A percentile compares a stretch with the other conserved stretches of the same genome.
These are phyloP conservation scores for Eucriotettix oculatus DNA, from an alignment of 2,888 invertebrate genomes.

Conservation along the genomic window DNA sequence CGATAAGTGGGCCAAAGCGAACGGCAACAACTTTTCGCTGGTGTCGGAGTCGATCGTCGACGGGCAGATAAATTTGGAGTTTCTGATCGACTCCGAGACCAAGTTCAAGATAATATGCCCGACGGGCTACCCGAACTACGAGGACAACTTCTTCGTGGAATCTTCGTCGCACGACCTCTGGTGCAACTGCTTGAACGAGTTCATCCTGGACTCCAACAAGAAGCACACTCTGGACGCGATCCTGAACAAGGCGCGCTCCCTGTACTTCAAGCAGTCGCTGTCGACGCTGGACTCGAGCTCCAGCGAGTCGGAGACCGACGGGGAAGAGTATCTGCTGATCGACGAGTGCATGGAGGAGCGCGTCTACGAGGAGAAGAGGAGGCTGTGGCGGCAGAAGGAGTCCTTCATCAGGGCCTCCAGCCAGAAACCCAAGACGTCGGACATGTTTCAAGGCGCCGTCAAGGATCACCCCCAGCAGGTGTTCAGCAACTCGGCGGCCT, in stretches of 20 bases:
- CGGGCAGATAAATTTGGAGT: conserved; percentile 10
- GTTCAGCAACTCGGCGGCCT: conserved; percentile 22
- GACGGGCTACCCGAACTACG: conserved; percentile 12
- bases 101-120: conserved; percentile 10
- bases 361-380: conserved; percentile 11
- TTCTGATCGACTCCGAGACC: conserved; percentile 8
- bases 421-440: conserved; percentile 13
- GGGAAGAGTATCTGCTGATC: conserved; percentile 7
- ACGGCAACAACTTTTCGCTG: background rate
- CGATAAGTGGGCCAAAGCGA: conserved; percentile 1
- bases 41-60: conserved; percentile 8
- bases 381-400: conserved; percentile 14
- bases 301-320: conserved; percentile 7
- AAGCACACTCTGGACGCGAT: conserved; percentile 8
- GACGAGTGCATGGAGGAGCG: conserved; percentile 9
- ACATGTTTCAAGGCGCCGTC: conserved; percentile 10
- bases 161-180: conserved; percentile 12
- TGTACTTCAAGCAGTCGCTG: conserved; percentile 5
- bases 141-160: conserved; percentile 15
- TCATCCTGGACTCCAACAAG: conserved; percentile 10
- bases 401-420: conserved; percentile 11
- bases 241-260: conserved; percentile 9
- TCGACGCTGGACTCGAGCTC: conserved; percentile 4
- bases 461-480: conserved; percentile 18
- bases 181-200: conserved; percentile 15